Evolutionary conservation across 2,113 vertebrate species (phyloP).

Genomic region (Calonectris borealis): DNA sequence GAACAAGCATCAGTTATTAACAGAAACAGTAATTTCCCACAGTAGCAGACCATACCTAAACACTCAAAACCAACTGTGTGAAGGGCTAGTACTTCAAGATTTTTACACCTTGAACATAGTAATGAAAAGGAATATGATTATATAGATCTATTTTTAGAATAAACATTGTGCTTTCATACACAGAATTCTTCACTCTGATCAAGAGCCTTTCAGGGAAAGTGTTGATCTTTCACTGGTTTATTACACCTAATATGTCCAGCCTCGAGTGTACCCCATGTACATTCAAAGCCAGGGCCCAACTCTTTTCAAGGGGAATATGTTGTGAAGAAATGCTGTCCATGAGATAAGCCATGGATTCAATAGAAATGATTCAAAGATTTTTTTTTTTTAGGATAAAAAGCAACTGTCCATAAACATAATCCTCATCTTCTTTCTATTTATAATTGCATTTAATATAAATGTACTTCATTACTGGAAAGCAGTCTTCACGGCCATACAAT

Average conservation of each 20-base stretch:
- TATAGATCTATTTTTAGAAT: neutral
- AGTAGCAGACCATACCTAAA: neutral
- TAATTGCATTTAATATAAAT: slow-evolving; percentile 71
- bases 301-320: neutral
- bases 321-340: neutral
- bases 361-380: slow-evolving; percentile 8
- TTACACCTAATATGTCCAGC: neutral
- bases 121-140: neutral
- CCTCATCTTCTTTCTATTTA: slow-evolving; percentile 51
- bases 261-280: neutral
- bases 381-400: slow-evolving; percentile 26
- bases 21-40: neutral
- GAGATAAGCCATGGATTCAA: neutral
- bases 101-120: neutral
- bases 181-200: slow-evolving; percentile 35
- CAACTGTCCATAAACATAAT: slow-evolving; percentile 58
- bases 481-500: slow-evolving; percentile 57
- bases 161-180: slow-evolving; percentile 13
- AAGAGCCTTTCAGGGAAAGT: neutral
- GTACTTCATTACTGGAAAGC: slow-evolving; percentile 61
- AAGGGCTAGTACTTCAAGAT: neutral
- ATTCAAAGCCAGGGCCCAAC: neutral
- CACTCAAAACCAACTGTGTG: neutral
- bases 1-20: neutral
- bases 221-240: slow-evolving; percentile 3